phyloP scores from a whole-genome alignment of 2,888 invertebrate species.

The Parnassius smintheus region DNA sequence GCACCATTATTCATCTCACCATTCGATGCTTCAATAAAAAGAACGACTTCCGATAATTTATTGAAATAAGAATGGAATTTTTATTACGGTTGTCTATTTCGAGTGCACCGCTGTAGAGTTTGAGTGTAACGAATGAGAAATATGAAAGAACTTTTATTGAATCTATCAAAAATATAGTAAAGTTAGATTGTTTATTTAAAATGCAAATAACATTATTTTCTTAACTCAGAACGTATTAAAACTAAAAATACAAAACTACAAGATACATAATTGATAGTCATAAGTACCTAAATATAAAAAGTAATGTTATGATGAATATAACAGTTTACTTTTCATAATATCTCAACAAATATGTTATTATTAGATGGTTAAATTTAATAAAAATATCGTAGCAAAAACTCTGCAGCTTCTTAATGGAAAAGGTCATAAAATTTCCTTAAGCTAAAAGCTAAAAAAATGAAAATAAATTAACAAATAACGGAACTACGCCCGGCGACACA shows the following conservation, averaged over 20 bases:
- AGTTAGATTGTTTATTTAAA: too few species aligned
- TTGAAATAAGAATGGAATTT: slow-evolving; percentile 70
- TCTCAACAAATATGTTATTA: too few species aligned
- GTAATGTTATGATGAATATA: too few species aligned
- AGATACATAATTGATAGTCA: too few species aligned
- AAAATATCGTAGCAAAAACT: neutral
- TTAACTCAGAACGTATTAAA: too few species aligned
- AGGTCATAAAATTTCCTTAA: neutral
- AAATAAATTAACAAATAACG: slow-evolving; percentile 12
- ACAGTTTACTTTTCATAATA: too few species aligned
- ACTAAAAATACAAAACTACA: too few species aligned
- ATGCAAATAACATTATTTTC: too few species aligned
- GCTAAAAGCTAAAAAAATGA: slow-evolving; percentile 4
- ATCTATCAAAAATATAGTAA: too few species aligned
- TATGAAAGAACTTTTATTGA: neutral
- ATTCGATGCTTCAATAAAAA: slow-evolving; percentile 80
- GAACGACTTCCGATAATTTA: slow-evolving; percentile 76
- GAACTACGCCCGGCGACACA: slow-evolving; percentile 2
- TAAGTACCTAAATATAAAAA: too few species aligned
- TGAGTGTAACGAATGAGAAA: neutral
- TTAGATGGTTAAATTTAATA: neutral
- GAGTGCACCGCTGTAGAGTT: neutral
- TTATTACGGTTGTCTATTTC: slow-evolving; percentile 67
- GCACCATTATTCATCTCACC: slow-evolving; percentile 77
- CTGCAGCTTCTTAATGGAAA: too few species aligned